Percentiles rank a stretch among this genome's conserved stretches.
Evolutionary conservation across 2,888 invertebrate genomes (phyloP).

Genomic region (Aelia acuminata): DNA sequence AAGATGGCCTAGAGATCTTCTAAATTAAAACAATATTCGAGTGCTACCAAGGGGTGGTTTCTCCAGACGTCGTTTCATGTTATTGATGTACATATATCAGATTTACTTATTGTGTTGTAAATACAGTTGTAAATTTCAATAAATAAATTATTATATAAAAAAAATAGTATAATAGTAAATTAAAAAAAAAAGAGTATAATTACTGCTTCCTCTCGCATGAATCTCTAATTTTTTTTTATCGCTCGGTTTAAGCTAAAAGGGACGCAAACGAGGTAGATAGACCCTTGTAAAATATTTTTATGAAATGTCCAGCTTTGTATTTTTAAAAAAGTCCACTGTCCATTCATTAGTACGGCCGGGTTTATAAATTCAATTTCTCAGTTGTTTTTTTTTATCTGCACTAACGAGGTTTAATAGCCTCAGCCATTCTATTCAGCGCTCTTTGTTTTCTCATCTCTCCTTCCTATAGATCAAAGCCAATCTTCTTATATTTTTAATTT

Average conservation of each 20-base stretch:
- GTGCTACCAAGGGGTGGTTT: too few relatives aligned
- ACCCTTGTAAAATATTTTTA: conserved; percentile 12
- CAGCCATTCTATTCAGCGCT: background rate
- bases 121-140: too few relatives aligned
- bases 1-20: too few relatives aligned
- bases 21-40: too few relatives aligned
- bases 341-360: conserved; percentile 2
- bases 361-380: conserved; percentile 32
- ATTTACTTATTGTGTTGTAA: too few relatives aligned
- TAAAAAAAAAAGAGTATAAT: background rate
- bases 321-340: background rate
- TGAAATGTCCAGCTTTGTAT: conserved; percentile 8
- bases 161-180: too few relatives aligned
- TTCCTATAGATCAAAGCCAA: background rate
- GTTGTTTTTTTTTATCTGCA: conserved; percentile 32
- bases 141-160: too few relatives aligned
- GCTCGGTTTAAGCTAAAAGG: background rate
- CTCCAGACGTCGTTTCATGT: too few relatives aligned
- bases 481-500: background rate
- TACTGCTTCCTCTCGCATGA: background rate
- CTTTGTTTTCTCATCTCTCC: background rate
- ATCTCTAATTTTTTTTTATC: background rate
- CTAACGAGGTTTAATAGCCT: background rate
- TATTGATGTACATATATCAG: too few relatives aligned
- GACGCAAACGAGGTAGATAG: background rate